A percentile compares a stretch with the other conserved stretches of the same genome.
These are phyloP conservation scores for Zaprionus vittiger DNA, from an alignment of 1,140 invertebrate species.

Conservation along the genomic window DNA sequence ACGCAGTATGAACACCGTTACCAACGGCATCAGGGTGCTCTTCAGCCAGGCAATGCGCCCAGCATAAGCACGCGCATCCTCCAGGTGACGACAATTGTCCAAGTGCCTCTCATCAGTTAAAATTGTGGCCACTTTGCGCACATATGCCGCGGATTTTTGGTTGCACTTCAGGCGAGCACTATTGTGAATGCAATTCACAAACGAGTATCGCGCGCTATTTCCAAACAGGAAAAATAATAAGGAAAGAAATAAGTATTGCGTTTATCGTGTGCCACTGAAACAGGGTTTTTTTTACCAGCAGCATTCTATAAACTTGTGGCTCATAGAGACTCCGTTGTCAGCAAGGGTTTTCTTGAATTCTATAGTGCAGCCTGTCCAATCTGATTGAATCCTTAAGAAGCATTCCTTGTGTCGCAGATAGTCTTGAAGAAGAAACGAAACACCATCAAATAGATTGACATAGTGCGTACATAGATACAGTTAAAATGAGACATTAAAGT, in stretches of 20 bases:
- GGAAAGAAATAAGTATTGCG: background rate
- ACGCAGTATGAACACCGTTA: constrained; percentile 19
- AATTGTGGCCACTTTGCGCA: constrained; percentile 77
- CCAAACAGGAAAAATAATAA: background rate
- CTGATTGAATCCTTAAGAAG: constrained; percentile 73
- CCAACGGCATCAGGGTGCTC: constrained; percentile 24
- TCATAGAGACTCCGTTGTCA: constrained; percentile 56
- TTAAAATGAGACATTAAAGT: background rate
- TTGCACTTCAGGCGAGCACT: constrained; percentile 76
- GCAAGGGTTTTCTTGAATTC: constrained; percentile 73
- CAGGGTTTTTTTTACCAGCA: constrained; percentile 67
- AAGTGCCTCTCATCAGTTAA: constrained; percentile 74
- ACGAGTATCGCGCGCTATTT: constrained; percentile 72
- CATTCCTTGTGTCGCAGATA: constrained; percentile 80
- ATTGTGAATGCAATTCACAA: constrained; percentile 78
- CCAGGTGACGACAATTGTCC: constrained; percentile 68
- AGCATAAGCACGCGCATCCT: constrained; percentile 57
- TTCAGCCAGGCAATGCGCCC: constrained; percentile 14
- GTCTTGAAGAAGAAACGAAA: constrained; percentile 50
- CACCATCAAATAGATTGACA: background rate
- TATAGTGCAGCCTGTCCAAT: constrained; percentile 60
- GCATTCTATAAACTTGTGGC: constrained; percentile 76
- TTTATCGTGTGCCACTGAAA: background rate
- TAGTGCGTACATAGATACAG: no score
- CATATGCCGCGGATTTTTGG: constrained; percentile 75